Base-by-base conservation (phyloP, 2,797 vertebrate species). In the Eutrigla gurnardus region DNA sequence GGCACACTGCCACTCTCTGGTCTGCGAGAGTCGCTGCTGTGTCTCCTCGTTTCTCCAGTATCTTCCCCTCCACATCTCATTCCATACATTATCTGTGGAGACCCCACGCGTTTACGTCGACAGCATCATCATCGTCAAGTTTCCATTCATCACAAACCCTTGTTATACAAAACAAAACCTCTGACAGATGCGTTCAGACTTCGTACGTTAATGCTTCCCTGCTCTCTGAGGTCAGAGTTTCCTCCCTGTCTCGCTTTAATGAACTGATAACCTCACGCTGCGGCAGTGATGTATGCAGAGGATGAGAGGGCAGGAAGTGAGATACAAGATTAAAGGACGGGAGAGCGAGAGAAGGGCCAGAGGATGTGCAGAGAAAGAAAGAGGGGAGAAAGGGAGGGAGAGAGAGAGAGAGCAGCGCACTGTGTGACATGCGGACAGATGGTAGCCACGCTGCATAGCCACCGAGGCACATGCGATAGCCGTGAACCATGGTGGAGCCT, bases 1-100 rank as follows among this genome's bases (percentile, higher is more conserved):
- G 88, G 84, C 87, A 92, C 89, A 94, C 92, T 94, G 93, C 92
- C 93, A 92, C 93, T 87, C 88, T 75, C 93, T 93, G 93, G 92
- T 80, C 81, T 91, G 55, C 59, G 61, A 75, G 89, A 69, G 90
- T 83, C 84, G 91, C 90, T 93, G 91, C 92, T 81, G 53, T 50
- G 40, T 50, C 40, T 69, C 33, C 75, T 25, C 25, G 25, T 54
- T 13, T 32, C 32, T 14, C n/a, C 10, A 13, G n/a, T n/a, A 5
- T 6, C 39, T 36, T 46, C 36, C 33, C 72, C 11, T 37, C 35
- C 55, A 36, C 37, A 40, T 76, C 1, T 40, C 52, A 40, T 75
- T 67, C 65, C 40, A 52, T 7, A 37, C 35, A 18, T 6, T 2
- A 37, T 33, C 47, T 18, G 3, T 18, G 18, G 18, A 46, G 33